Base-by-base conservation (phyloP, 2,797 vertebrate species). In the Limosa lapponica region DNA sequence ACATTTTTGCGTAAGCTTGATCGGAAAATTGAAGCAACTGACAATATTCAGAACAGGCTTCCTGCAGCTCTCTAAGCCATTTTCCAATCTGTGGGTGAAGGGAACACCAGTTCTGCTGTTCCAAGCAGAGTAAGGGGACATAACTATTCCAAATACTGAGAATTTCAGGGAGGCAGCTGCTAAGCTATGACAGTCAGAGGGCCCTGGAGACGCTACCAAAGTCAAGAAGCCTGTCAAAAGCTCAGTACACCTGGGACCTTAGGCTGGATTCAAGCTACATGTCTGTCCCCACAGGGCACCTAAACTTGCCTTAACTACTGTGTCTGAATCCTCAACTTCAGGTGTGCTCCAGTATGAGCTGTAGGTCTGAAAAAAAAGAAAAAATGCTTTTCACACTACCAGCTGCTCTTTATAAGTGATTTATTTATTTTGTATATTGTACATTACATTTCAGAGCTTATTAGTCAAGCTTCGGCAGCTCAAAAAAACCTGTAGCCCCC, bases 141-240 rank as follows among this genome's bases (percentile, higher is more conserved):
- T 19, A 70, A 77, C 64, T 87, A 49, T 77, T 87, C 20, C 51
- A 49, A 80, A 79, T 49, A 65, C 14, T 11, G 49, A 83, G 46
- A 93, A 71, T 62, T 80, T 88, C 11, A 20, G 25, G 24, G n/a
- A 74, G 28, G 34, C 17, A 43, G 32, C n/a, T 87, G 39, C 69
- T 92, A 84, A 86, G 13, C 23, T 62, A 16, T 90, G 80, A 30
- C 87, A 82, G 41, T 87, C 57, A 87, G 51, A 85, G 43, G 11
- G 13, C 41, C 39, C 71, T 75, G 72, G 55, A 73, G 36, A 48
- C 23, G 19, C 24, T 62, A 54, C 36, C 15, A 51, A 88, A 94
- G 52, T 75, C 59, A 83, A 83, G 80, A 77, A 75, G 13, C 15
- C 25, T 90, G 46, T 71, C 67, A 77, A 93, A 91, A 74, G 16